Percentiles rank a stretch among this genome's conserved stretches.
These are phyloP conservation scores for Campaea margaritaria DNA, from an alignment of 2,888 invertebrate genomes.

Conservation along the genomic window DNA sequence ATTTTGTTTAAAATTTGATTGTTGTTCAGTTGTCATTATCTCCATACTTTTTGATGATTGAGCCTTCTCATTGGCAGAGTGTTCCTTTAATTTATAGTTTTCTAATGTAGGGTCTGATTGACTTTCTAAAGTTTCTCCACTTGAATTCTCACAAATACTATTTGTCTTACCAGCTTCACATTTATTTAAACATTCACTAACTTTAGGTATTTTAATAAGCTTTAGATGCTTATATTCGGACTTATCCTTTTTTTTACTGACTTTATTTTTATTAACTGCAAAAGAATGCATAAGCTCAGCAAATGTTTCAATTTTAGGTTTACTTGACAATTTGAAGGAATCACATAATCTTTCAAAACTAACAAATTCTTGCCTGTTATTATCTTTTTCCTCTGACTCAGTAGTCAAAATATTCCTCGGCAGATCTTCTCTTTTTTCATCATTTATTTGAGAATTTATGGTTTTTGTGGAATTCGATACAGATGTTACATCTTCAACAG, in stretches of 20 bases:
- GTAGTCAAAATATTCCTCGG: slow-evolving; percentile 54
- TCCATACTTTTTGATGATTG: slow-evolving; percentile 4
- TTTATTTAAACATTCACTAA: slow-evolving; percentile 2
- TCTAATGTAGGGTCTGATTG: neutral
- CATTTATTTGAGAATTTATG: neutral
- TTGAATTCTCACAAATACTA: neutral
- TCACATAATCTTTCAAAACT: slow-evolving; percentile 52
- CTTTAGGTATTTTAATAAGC: slow-evolving; percentile 8
- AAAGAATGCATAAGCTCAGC: slow-evolving; percentile 60
- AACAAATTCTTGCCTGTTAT: slow-evolving; percentile 28
- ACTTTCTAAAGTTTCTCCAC: neutral
- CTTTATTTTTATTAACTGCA: slow-evolving; percentile 34
- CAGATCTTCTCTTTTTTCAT: slow-evolving; percentile 24
- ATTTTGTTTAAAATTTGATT: too few relatives aligned
- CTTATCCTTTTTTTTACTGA: slow-evolving; percentile 12
- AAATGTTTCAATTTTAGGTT: slow-evolving; percentile 54
- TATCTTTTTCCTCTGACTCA: slow-evolving; percentile 27
- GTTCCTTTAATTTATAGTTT: neutral
- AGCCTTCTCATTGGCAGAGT: slow-evolving; percentile 1
- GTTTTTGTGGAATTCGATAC: neutral
- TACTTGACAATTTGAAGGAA: slow-evolving; percentile 48
- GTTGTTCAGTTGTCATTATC: too few relatives aligned
- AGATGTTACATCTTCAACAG: slow-evolving; percentile 15
- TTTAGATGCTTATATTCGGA: slow-evolving; percentile 26
- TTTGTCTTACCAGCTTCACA: neutral